A percentile compares a stretch with the other conserved stretches of the same genome.
These are phyloP conservation scores for Lymantria dispar DNA, from an alignment of 2,888 invertebrate genomes.

Conservation along the genomic window DNA sequence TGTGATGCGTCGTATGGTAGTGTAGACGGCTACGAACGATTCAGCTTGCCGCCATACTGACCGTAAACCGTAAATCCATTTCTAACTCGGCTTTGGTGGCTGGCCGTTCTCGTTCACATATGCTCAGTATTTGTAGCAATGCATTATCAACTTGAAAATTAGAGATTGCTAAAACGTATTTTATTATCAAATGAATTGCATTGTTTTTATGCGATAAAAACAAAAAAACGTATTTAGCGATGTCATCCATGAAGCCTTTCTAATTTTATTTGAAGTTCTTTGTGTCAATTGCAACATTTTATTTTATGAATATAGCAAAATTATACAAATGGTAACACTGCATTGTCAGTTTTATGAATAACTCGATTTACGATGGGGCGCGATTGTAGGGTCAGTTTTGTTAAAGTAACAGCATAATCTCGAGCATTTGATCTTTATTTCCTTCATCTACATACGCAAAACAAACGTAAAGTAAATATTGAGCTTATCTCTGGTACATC, in stretches of 20 bases:
- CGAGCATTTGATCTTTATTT: slow-evolving; percentile 41
- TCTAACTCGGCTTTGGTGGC: slow-evolving; percentile 67
- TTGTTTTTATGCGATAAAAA: slow-evolving; percentile 11
- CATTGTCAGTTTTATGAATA: slow-evolving; percentile 40
- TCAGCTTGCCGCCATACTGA: slow-evolving; percentile 25
- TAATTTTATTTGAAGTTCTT: slow-evolving; percentile 2
- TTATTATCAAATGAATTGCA: slow-evolving; percentile 6
- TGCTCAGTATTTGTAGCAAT: slow-evolving; percentile 51
- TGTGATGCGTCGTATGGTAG: slow-evolving; percentile 33
- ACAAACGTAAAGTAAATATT: slow-evolving; percentile 45
- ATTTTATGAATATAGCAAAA: slow-evolving; percentile 26
- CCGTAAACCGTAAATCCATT: slow-evolving; percentile 67
- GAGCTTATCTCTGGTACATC: slow-evolving; percentile 47
- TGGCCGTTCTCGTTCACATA: slow-evolving; percentile 38
- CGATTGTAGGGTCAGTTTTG: slow-evolving; percentile 28
- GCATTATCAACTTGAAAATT: slow-evolving; percentile 50
- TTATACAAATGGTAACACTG: slow-evolving; percentile 30
- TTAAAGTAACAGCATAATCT: slow-evolving; percentile 29
- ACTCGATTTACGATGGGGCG: slow-evolving; percentile 24
- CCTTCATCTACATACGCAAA: slow-evolving; percentile 36
- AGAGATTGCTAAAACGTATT: slow-evolving; percentile 13
- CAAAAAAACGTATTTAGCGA: too few species aligned
- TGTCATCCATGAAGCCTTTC: not conserved
- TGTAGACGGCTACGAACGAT: slow-evolving; percentile 19
- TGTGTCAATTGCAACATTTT: slow-evolving; percentile 16